Percentiles rank a stretch among this genome's conserved stretches.
These are phyloP conservation scores for Pardalotus punctatus DNA, from an alignment of 2,113 vertebrate species.

Conservation along the genomic window DNA sequence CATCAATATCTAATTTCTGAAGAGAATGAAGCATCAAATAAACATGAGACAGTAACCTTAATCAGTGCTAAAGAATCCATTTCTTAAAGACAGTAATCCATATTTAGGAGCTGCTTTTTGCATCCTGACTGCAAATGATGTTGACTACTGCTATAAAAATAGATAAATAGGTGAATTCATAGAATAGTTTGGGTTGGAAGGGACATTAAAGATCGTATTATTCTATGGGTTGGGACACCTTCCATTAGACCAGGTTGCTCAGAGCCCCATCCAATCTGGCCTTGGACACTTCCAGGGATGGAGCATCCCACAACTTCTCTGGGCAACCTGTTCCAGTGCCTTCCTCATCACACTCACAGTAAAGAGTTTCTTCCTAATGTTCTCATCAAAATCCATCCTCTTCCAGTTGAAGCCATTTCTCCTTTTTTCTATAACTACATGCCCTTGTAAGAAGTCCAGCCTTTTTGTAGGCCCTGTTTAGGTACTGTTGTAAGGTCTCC, in stretches of 20 bases:
- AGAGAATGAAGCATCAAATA: constrained; percentile 6
- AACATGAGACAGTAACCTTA: neutral
- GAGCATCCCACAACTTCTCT: neutral
- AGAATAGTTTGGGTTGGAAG: neutral
- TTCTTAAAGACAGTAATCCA: neutral
- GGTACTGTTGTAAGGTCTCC: neutral
- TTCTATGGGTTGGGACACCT: neutral
- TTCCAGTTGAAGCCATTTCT: neutral
- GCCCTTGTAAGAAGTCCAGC: neutral
- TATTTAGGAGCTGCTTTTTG: neutral
- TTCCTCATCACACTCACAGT: neutral
- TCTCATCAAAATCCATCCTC: neutral
- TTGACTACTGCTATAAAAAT: neutral
- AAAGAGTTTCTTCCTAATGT: neutral
- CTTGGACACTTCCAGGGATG: neutral
- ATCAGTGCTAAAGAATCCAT: neutral
- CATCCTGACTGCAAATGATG: neutral
- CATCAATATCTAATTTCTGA: neutral
- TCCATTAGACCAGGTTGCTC: neutral
- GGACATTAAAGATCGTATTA: too few species aligned
- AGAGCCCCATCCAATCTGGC: neutral
- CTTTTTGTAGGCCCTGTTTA: too few species aligned
- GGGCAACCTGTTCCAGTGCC: neutral
- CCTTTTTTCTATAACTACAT: neutral
- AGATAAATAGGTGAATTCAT: neutral